Evolutionary conservation across 1,140 invertebrate genomes (phyloP), one percentile per base, ranked within the genome.

Genomic region (Phortica variegata): DNA sequence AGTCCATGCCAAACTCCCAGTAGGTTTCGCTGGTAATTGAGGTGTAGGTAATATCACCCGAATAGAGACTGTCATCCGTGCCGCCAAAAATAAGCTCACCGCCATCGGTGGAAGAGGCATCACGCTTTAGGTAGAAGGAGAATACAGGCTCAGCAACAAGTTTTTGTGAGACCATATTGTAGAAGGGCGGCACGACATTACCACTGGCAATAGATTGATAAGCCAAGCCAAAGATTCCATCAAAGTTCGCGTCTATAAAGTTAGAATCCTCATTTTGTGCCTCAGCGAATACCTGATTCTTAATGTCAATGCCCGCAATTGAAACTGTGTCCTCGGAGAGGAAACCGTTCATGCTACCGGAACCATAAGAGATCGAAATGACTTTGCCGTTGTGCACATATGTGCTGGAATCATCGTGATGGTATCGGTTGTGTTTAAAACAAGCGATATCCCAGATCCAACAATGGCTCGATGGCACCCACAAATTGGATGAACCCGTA

Each of bases 401-500:
- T 0, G 88, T 87, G 0, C 77, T 82, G 0, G 95, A 98, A 69
- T 87, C 86, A 19, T 68, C 80, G 51, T 86, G 86, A 77, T 98
- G 85, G 78, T 99, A 99, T 79, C 96, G 96, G 56, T 93, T 87
- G 78, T 98, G 95, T 1, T 39, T 31, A 21, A 33, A 2, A 77
- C 96, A 99, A 44, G 94, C 95, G 57, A 96, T 9, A 0, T 32
- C 17, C 0, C 13, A 15, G 16, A 38, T 5, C 36, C 36, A 36
- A 12, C 95, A 97, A 66, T 94, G 85, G 75, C 94, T 93, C 0
- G 95, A 97, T 7, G 95, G 95, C 38, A 99, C 87, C 96, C 96
- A 98, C 12, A 99, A 81, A 77, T 99, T 99, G 5, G 95, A 95
- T 1, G 95, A 98, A 43, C 95, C 97, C 12, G 95, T 95, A 76